Conservation (phyloP, 2,797 vertebrate species). For the Xenentodon cancila region DNA sequence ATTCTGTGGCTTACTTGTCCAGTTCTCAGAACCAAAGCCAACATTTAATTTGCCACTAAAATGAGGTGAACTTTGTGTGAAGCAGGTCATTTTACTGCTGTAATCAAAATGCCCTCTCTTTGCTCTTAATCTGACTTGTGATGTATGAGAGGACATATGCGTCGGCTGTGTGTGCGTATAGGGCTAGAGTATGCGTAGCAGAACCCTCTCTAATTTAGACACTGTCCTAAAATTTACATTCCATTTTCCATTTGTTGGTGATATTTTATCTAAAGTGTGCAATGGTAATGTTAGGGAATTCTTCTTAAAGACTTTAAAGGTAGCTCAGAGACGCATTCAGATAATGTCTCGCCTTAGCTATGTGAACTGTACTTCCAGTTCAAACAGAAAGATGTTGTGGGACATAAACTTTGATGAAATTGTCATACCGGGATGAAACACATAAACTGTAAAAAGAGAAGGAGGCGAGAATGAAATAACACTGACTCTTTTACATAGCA, state of each 20-base stretch:
- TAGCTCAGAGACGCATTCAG: slow-evolving; percentile 14
- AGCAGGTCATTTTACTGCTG: slow-evolving; percentile 64
- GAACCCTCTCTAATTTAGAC: slow-evolving; percentile 34
- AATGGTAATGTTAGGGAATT: slow-evolving; percentile 25
- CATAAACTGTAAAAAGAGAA: slow-evolving; percentile 14
- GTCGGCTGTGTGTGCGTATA: background rate
- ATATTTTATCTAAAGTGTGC: slow-evolving; percentile 27
- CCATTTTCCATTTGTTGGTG: slow-evolving; percentile 10
- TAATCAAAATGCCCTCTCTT: slow-evolving; percentile 59
- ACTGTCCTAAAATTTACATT: slow-evolving; percentile 38
- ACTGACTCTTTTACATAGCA: slow-evolving; percentile 7
- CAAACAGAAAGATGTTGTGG: slow-evolving; percentile 30
- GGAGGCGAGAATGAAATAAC: slow-evolving; percentile 8
- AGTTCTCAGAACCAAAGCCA: slow-evolving; percentile 59
- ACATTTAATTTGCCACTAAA: slow-evolving; percentile 80
- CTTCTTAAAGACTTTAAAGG: slow-evolving; percentile 40
- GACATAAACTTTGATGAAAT: slow-evolving; percentile 12
- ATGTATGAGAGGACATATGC: slow-evolving; percentile 25
- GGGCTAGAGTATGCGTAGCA: background rate
- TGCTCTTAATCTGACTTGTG: slow-evolving; percentile 54
- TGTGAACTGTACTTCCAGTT: slow-evolving; percentile 20
- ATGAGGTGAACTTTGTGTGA: slow-evolving; percentile 76
- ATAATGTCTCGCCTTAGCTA: slow-evolving; percentile 16
- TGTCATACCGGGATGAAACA: slow-evolving; percentile 10
- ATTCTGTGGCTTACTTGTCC: slow-evolving; percentile 54